Evolutionary conservation across 2,797 vertebrate genomes (phyloP), one percentile per base, ranked within the genome.

Genomic region (Nyctibius grandis): DNA sequence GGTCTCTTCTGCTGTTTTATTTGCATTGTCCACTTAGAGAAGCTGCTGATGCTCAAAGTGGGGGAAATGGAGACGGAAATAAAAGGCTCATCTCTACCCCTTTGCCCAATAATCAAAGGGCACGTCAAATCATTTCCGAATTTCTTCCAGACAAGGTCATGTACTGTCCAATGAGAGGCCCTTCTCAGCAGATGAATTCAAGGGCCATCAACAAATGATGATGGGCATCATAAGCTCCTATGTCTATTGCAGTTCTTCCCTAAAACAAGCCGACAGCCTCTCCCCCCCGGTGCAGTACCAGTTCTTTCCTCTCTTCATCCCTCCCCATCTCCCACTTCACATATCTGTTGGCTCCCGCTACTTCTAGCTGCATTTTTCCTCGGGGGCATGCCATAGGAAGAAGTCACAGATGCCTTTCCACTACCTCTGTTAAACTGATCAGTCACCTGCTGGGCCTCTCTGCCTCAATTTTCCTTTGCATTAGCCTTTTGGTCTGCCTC

Each of bases 211-310:
- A 65, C 9, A 75, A 69, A 68, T 78, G n/a, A n/a, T n/a, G n/a
- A n/a, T n/a, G n/a, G n/a, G n/a, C n/a, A 14, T 50, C 44, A 54
- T 29, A 79, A 48, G 17, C 9, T 48, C 29, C 26, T 56, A 21
- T 9, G 33, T 31, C 0, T 11, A 21, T 21, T 36, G 75, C 25
- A 83, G 28, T 25, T 91, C 42, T 47, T 54, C 40, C 10, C 26
- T 63, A 51, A 44, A 89, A 72, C 9, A 72, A 51, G 15, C 8
- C 2, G 4, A 63, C 21, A 82, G 33, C 15, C 20, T 79, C 31
- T 68, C 1, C 15, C 10, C 10, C 0, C 8, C 0, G 0, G 0
- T 36, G 19, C 28, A 50, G 12, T 33, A 23, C 34, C 5, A 16
- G 12, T 38, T 88, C 26, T 45, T 87, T 53, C 16, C 17, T 16